Base-by-base conservation (phyloP, 1,140 invertebrate genomes). In the Temnothorax longispinosus region DNA sequence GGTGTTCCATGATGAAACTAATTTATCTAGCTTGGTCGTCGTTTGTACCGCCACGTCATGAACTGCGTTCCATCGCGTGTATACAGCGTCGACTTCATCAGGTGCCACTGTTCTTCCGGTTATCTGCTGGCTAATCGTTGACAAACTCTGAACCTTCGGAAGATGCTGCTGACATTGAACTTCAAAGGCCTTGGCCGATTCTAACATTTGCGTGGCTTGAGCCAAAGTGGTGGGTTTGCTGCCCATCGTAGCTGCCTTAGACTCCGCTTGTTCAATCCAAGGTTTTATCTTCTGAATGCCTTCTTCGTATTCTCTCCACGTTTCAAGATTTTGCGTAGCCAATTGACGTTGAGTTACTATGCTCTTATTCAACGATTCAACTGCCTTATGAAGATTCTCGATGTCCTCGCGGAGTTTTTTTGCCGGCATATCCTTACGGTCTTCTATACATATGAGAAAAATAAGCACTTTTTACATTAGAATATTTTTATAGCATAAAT, bases 211-310 rank as follows among this genome's bases (percentile, higher is more conserved):
- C 85, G 97, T 96, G 0, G 98, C 98, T 96, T 99, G 98, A 87
- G 97, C 94, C 35, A 99, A 94, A 65, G 96, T 97, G 2, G 97
- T 94, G n/a, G 97, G 97, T 94, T 98, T 97, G 89, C 97, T 96
- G 71, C 97, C 97, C 87, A 96, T 96, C 76, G 97, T 80, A 27
- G 92, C 96, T 47, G 97, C 95, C 94, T 97, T 97, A 13, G 97
- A 95, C 96, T 99, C 98, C 35, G 97, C 98, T 92, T 98, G 96
- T 92, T 98, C 97, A 78, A 99, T 96, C 97, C 98, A 99, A 2
- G 98, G 98, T 93, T 98, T 97, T 41, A 99, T 96, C 94, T 98
- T 96, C 77, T 97, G 96, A 41, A 98, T 95, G 88, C 96, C 96
- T 58, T 96, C 96, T 95, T 99, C 97, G 94, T 98, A 99, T 90